These are phyloP conservation scores for Diglossa brunneiventris DNA, from an alignment of 2,113 vertebrate species.

Conservation along the genomic window DNA sequence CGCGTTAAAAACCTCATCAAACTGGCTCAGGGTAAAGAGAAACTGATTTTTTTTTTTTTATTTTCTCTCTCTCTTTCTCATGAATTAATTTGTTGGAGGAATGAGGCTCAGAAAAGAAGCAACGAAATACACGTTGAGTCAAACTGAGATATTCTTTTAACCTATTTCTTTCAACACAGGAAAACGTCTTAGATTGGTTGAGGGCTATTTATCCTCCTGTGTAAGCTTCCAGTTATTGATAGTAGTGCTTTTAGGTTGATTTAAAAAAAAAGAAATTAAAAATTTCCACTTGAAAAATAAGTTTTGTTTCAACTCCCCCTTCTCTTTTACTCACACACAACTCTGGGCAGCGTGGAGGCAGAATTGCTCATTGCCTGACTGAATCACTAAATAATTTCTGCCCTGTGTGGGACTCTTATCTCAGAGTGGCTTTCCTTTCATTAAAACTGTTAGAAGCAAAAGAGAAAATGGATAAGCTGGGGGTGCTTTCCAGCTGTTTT, in stretches of 20 bases:
- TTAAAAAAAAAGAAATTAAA: not conserved
- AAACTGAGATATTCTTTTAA: conserved; percentile 3
- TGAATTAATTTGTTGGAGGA: not conserved
- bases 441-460: not conserved
- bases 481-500: not conserved
- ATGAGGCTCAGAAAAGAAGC: not conserved
- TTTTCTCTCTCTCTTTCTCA: not conserved
- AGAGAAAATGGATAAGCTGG: not conserved
- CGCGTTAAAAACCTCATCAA: not conserved
- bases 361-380: not conserved
- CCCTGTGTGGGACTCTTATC: not conserved
- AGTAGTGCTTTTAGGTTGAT: not conserved
- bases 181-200: not conserved
- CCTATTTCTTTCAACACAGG: not conserved
- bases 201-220: not conserved
- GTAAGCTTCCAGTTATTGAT: not conserved
- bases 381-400: not conserved
- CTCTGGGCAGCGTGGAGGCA: not conserved
- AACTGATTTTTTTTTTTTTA: not conserved
- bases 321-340: not conserved
- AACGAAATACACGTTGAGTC: not conserved
- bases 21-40: not conserved
- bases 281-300: not conserved
- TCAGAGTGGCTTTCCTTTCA: not conserved
- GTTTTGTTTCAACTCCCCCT: not conserved